phyloP scores from a whole-genome alignment of 2,113 vertebrate species.

The Daphoenositta chrysoptera region DNA sequence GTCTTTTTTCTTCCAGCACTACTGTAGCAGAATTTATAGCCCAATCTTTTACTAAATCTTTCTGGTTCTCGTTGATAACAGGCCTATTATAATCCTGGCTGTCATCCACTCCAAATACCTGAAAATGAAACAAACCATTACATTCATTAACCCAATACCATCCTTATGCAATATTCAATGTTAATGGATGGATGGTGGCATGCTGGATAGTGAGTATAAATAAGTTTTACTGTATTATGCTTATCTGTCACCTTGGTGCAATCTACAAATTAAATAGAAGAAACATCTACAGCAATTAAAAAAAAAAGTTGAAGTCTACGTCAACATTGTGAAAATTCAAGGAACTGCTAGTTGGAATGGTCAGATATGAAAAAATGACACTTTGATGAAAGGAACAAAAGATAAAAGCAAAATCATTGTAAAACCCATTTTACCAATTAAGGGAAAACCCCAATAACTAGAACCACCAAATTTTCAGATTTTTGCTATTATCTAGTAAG shows the following conservation, averaged over 20 bases:
- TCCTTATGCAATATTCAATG: constrained; percentile 22
- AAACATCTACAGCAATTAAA: neutral
- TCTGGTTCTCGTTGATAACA: constrained; percentile 77
- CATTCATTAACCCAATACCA: constrained; percentile 65
- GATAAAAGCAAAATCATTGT: neutral
- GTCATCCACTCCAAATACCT: constrained; percentile 95
- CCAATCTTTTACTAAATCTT: constrained; percentile 80
- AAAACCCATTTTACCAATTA: neutral
- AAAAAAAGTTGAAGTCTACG: neutral
- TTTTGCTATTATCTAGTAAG: neutral
- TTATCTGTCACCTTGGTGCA: neutral
- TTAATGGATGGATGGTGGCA: constrained; percentile 55
- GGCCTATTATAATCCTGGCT: constrained; percentile 85
- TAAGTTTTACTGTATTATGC: neutral
- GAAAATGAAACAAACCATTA: constrained; percentile 73
- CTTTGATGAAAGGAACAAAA: neutral
- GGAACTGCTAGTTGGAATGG: constrained; percentile 10
- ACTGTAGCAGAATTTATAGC: constrained; percentile 75
- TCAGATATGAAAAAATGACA: constrained; percentile 31
- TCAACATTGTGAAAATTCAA: neutral
- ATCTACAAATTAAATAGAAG: neutral
- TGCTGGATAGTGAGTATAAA: constrained; percentile 27
- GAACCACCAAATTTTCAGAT: neutral
- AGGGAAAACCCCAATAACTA: neutral
- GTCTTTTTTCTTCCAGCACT: constrained; percentile 79